Evolutionary conservation across 2,797 vertebrate genomes (phyloP).

Genomic region (Lepilemur septentrionalis): DNA sequence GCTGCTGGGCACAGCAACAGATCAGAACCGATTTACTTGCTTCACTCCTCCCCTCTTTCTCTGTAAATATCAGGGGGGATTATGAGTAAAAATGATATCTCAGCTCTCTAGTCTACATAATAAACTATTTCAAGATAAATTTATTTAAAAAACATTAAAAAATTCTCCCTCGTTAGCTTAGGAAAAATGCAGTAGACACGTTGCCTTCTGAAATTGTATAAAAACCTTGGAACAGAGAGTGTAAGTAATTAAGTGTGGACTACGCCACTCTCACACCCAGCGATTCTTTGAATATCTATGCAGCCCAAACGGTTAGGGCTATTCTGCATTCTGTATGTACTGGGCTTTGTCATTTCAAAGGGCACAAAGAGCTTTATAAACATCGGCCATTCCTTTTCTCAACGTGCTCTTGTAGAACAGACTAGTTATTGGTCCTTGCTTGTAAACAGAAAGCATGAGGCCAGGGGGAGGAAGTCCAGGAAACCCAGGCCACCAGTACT

Average conservation of each 20-base stretch:
- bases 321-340: not conserved
- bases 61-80: not conserved
- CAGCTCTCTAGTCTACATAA: slow-evolving; percentile 6
- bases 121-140: slow-evolving; percentile 21
- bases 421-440: not conserved
- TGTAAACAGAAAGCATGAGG: not conserved
- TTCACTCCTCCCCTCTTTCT: not conserved
- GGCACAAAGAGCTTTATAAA: not conserved
- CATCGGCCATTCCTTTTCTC: not conserved
- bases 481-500: not conserved
- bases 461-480: not conserved
- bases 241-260: not conserved
- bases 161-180: not conserved
- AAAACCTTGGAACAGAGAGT: not conserved
- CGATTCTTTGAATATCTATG: not conserved
- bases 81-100: slow-evolving; percentile 3
- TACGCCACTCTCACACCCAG: not conserved
- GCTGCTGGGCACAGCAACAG: not conserved
- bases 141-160: slow-evolving; percentile 23
- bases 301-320: not conserved
- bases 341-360: slow-evolving; percentile 1
- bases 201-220: not conserved
- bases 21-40: not conserved
- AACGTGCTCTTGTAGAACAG: not conserved
- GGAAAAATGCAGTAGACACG: not conserved